phyloP scores from a whole-genome alignment of 2,113 vertebrate genomes.

The Taurulus bubalis region DNA sequence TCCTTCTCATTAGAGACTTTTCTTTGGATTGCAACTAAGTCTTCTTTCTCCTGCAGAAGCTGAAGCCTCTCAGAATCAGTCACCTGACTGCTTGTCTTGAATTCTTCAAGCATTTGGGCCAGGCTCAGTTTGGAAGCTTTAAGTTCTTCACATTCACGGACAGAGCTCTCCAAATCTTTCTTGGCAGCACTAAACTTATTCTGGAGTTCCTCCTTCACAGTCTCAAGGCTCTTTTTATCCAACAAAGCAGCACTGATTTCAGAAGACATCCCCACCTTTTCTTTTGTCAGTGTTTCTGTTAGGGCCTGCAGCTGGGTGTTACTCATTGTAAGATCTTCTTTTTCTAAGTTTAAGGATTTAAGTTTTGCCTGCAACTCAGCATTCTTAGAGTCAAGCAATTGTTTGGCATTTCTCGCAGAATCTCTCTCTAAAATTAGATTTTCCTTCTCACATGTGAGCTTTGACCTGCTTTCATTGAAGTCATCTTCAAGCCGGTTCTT shows the following conservation, averaged over 20 bases:
- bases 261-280: constrained; percentile 71
- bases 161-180: constrained; percentile 74
- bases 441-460: constrained; percentile 79
- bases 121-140: constrained; percentile 83
- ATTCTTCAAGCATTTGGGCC: constrained; percentile 86
- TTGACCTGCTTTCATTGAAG: constrained; percentile 83
- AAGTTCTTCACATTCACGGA: constrained; percentile 82
- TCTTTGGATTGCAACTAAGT: constrained; percentile 81
- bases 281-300: constrained; percentile 80
- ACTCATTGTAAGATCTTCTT: constrained; percentile 77
- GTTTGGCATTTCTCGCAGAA: constrained; percentile 82
- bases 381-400: constrained; percentile 78
- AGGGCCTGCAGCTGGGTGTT: constrained; percentile 79
- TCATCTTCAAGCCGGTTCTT: constrained; percentile 84
- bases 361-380: constrained; percentile 79
- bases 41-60: constrained; percentile 90
- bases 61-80: constrained; percentile 85
- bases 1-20: constrained; percentile 86
- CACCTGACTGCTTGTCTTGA: constrained; percentile 85
- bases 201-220: constrained; percentile 74
- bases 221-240: constrained; percentile 79
- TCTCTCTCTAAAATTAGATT: constrained; percentile 81
- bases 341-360: constrained; percentile 80
- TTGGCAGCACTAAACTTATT: constrained; percentile 70
- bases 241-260: constrained; percentile 68